phyloP scores from a whole-genome alignment of 2,113 vertebrate species.

The Seriola aureovittata region DNA sequence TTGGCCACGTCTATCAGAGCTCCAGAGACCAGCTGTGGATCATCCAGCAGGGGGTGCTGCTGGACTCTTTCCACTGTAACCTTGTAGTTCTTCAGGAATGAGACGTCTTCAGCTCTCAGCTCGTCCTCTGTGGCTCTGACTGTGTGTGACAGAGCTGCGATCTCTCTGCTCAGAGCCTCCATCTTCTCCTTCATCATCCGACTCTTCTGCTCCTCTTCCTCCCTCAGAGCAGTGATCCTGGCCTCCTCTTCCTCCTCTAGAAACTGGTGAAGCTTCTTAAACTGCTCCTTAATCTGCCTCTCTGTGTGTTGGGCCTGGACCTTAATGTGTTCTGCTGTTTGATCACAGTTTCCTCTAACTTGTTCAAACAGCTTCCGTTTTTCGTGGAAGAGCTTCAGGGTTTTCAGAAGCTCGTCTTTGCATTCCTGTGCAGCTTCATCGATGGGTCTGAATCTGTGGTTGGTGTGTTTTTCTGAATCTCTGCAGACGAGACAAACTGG shows the following conservation, averaged over 20 bases:
- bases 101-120: neutral
- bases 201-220: slow-evolving; percentile 15
- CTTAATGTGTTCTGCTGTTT: neutral
- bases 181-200: neutral
- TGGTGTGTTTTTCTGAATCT: slow-evolving; percentile 27
- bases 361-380: neutral
- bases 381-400: no score
- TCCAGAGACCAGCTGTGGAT: neutral
- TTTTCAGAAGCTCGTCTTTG: no score
- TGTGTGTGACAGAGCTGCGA: neutral
- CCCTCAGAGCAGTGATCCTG: slow-evolving; percentile 11
- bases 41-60: neutral
- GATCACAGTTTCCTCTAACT: neutral
- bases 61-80: neutral
- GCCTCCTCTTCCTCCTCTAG: slow-evolving; percentile 29
- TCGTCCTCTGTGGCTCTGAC: slow-evolving; percentile 20
- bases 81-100: slow-evolving; percentile 23
- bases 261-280: slow-evolving; percentile 8
- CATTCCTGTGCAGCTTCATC: no score
- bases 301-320: neutral
- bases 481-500: slow-evolving; percentile 27
- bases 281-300: slow-evolving; percentile 22
- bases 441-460: slow-evolving; percentile 22
- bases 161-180: slow-evolving; percentile 15
- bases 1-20: slow-evolving; percentile 17